Evolutionary conservation across 2,113 vertebrate species (phyloP).

Genomic region (Saccopteryx leptura): DNA sequence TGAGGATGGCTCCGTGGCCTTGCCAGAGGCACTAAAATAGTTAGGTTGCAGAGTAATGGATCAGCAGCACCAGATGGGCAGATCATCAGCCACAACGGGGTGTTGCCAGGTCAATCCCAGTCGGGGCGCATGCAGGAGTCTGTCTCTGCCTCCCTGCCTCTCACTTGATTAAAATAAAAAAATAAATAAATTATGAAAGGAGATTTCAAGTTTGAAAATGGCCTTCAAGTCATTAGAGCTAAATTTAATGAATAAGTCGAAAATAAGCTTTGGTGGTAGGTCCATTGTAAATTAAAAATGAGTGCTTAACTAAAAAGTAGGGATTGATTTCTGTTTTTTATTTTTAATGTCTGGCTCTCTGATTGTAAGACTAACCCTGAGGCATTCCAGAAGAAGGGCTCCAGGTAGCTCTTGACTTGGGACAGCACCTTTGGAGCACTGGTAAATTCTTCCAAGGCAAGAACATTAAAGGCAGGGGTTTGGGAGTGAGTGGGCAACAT

Average conservation of each 20-base stretch:
- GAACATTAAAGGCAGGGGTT: not conserved
- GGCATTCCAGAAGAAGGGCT: not conserved
- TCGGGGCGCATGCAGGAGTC: no score
- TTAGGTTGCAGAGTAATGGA: no score
- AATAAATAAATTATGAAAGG: not conserved
- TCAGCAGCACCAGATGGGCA: no score
- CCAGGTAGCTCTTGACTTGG: not conserved
- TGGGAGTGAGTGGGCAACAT: not conserved
- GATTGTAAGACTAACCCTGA: not conserved
- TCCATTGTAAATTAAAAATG: not conserved
- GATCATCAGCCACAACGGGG: no score
- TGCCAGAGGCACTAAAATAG: no score
- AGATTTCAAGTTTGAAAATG: slow-evolving; percentile 35
- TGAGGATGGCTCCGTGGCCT: no score
- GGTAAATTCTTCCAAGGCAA: not conserved
- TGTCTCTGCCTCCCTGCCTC: no score
- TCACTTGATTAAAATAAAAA: no score
- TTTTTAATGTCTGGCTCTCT: not conserved
- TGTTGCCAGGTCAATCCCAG: no score
- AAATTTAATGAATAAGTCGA: not conserved
- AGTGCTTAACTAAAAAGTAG: not conserved
- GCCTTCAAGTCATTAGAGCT: not conserved
- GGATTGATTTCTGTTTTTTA: not conserved
- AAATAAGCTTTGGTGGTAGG: not conserved
- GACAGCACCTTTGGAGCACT: not conserved